phyloP scores from a whole-genome alignment of 2,113 vertebrate species.

The Dipodomys ordii region DNA sequence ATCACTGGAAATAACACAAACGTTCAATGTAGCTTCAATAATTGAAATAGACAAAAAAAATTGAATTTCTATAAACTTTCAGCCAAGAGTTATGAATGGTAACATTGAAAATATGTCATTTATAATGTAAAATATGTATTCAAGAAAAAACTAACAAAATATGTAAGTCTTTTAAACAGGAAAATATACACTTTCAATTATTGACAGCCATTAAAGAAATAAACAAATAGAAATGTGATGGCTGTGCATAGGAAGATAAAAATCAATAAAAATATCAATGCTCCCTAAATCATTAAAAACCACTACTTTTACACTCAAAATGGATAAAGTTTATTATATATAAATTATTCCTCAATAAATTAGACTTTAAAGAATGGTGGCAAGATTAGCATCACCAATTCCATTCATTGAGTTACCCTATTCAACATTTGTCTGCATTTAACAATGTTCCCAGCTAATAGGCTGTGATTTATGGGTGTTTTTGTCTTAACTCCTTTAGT shows the following conservation, averaged over 20 bases:
- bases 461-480: neutral
- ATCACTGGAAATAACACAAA: slow-evolving; percentile 19
- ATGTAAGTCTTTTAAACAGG: neutral
- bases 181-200: slow-evolving; percentile 12
- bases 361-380: neutral
- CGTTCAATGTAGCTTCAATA: neutral
- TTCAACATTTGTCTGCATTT: slow-evolving; percentile 16
- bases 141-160: slow-evolving; percentile 12
- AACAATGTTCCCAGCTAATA: neutral
- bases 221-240: neutral
- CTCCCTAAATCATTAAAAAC: neutral
- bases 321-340: neutral
- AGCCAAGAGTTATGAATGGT: neutral
- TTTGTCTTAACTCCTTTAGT: neutral
- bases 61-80: neutral
- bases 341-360: slow-evolving; percentile 2
- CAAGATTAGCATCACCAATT: slow-evolving; percentile 8
- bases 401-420: neutral
- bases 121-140: slow-evolving; percentile 3
- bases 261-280: neutral
- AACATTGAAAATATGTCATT: slow-evolving; percentile 4
- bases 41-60: slow-evolving; percentile 42
- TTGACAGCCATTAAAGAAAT: neutral
- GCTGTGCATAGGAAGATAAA: neutral
- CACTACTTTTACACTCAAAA: slow-evolving; percentile 24